Evolutionary conservation across 1,140 invertebrate genomes (phyloP), one percentile per base, ranked within the genome.

Genomic region (Elymnias hypermnestra): DNA sequence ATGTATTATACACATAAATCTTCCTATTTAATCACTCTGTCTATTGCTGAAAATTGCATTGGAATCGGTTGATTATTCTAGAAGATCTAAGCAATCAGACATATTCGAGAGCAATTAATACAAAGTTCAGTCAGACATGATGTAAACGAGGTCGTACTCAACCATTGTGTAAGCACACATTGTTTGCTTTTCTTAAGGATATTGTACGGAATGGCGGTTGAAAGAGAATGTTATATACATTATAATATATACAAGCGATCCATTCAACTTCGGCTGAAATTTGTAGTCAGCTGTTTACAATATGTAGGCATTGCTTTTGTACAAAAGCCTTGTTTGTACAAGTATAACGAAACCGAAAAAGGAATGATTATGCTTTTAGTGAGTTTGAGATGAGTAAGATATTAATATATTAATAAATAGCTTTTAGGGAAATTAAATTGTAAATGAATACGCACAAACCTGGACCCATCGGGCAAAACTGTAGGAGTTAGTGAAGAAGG

Each of bases 141-240:
- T 25, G 19, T 22, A 35, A 44, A 29, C 29, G 5, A 15, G 26
- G 26, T 33, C 8, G 19, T 22, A 21, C 25, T 21, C 18, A 17
- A 10, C 33, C 31, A 44, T 18, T 26, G 31, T 35, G 10, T 8
- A n/a, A 10, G 15, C 13, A 21, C 18, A 13, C 33, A 48, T 48
- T 48, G 45, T 48, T 48, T 40, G 29, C 9, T 22, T 40, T 48
- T 48, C 45, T 48, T 40, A 48, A 42, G 40, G 17, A 44, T 44
- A 44, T 18, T 36, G 33, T 36, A 13, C n/a, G 29, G 22, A 42
- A 22, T 26, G 15, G 29, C 10, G 19, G 19, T 1, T 23, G 21
- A 25, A 35, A 44, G 19, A 44, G 31, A 35, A 35, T 15, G 13
- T 21, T 19, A 6, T n/a, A n/a, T 36, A 36, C 8, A 36, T 9